Evolutionary conservation across 2,888 invertebrate genomes (phyloP).

Genomic region (Coelogynopora nodosa): DNA sequence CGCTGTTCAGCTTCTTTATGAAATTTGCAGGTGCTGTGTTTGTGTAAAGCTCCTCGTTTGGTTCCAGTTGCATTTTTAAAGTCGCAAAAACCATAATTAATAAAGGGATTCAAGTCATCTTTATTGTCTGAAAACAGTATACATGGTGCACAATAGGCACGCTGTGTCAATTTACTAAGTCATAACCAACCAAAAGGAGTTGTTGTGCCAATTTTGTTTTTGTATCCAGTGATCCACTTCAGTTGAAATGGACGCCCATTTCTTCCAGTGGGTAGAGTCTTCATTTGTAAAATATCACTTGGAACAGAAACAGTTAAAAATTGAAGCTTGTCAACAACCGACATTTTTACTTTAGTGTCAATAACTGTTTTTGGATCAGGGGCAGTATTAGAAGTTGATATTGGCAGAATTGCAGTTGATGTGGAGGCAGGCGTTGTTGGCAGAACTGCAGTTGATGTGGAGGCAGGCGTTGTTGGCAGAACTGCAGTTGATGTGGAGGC

Average conservation of each 20-base stretch:
- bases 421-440: neutral
- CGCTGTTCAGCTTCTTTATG: neutral
- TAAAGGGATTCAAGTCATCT: neutral
- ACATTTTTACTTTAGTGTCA: neutral
- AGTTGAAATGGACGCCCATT: neutral
- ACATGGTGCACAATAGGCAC: neutral
- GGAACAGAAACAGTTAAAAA: neutral
- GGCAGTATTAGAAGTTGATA: neutral
- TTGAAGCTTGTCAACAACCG: neutral
- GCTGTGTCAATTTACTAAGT: neutral
- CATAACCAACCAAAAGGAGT: neutral
- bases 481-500: neutral
- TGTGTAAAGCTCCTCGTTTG: neutral
- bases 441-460: neutral
- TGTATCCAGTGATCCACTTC: neutral
- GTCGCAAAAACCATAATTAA: neutral
- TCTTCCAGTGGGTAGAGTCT: neutral
- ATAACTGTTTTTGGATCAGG: neutral
- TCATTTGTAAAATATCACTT: neutral
- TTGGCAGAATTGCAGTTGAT: neutral
- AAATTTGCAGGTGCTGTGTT: neutral
- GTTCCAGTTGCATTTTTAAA: neutral
- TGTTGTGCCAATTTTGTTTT: neutral
- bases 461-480: neutral
- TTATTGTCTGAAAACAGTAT: neutral